Conservation (phyloP, 1,140 invertebrate genomes). For the Fopius arisanus region DNA sequence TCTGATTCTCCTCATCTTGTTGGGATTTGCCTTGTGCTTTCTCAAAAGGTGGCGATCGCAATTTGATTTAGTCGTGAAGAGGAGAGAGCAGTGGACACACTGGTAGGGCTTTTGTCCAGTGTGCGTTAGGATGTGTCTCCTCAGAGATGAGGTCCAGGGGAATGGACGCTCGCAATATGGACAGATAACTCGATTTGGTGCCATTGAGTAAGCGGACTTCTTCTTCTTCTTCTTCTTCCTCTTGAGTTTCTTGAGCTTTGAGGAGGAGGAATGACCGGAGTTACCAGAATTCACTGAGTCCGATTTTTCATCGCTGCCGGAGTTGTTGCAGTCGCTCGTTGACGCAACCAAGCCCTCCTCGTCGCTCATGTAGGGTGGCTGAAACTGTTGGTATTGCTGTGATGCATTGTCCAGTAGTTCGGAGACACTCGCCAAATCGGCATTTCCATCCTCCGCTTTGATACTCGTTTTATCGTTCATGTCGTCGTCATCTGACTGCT, state of each 20-base stretch:
- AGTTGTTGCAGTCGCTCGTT: constrained; percentile 80
- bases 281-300: constrained; percentile 61
- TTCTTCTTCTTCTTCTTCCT: constrained; percentile 72
- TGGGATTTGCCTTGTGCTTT: constrained; percentile 79
- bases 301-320: constrained; percentile 80
- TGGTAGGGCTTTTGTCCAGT: constrained; percentile 97
- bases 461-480: constrained; percentile 12
- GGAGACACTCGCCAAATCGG: constrained; percentile 79
- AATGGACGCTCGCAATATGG: constrained; percentile 92
- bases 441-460: constrained; percentile 53
- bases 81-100: constrained; percentile 87
- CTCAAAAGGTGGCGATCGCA: constrained; percentile 92
- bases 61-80: constrained; percentile 97
- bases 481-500: not conserved
- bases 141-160: constrained; percentile 93
- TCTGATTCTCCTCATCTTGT: constrained; percentile 56
- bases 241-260: constrained; percentile 43
- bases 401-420: constrained; percentile 82
- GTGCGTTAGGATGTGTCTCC: constrained; percentile 91
- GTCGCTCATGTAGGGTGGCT: constrained; percentile 70
- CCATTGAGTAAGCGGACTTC: constrained; percentile 94
- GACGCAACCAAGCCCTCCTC: constrained; percentile 79
- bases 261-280: constrained; percentile 42
- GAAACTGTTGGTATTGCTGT: constrained; percentile 73
- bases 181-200: constrained; percentile 91